Evolutionary conservation across 92 coral and sea anemone species (phyloP), one percentile per base, ranked within the genome.

Genomic region (Montipora capitata): DNA sequence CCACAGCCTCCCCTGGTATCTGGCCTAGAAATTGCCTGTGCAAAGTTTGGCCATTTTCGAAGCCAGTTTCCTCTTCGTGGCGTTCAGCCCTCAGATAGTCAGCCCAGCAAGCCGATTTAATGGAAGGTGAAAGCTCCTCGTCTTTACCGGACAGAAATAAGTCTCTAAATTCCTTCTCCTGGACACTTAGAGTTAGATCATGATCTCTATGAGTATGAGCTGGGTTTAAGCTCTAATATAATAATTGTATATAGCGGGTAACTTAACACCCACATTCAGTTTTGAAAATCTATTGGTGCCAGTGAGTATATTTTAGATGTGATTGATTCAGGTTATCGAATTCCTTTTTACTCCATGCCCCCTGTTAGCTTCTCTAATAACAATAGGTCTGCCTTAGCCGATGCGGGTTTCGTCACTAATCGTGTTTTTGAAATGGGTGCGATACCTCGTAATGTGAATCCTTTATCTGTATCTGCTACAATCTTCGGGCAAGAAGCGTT

Each of bases 261-360:
- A 1, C 41, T 79, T 0, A 64, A 79, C 4, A 3, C 3, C 13
- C 84, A 65, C 1, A 1, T 15, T 5, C 61, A 79, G 10, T 64
- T 79, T 79, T 79, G 84, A 74, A 12, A 17, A 2, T 41, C 74
- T 13, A 65, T 63, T 1, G 74, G 84, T 4, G 74, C 74, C 4
- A 59, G 57, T 49, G 18, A 17, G 15, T 44, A 64, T 77, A 62
- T 65, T 43, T 13, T 79, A 13, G 63, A 64, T 44, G 63, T 79
- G 9, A 77, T 59, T 9, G 66, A 51, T 9, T 1, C 17, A 7
- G 82, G 82, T 1, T 77, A 56, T 56, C 66, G 69, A 3, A 77
- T 59, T 13, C 82, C 66, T 41, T 38, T 77, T 57, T 35, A 40
- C 7, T 49, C 68, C 14, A 77, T 8, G 7, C 51, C 52, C 51